Evolutionary conservation across 64 coral and sea anemone genomes (phyloP).

Genomic region (Anthopleura sola): DNA sequence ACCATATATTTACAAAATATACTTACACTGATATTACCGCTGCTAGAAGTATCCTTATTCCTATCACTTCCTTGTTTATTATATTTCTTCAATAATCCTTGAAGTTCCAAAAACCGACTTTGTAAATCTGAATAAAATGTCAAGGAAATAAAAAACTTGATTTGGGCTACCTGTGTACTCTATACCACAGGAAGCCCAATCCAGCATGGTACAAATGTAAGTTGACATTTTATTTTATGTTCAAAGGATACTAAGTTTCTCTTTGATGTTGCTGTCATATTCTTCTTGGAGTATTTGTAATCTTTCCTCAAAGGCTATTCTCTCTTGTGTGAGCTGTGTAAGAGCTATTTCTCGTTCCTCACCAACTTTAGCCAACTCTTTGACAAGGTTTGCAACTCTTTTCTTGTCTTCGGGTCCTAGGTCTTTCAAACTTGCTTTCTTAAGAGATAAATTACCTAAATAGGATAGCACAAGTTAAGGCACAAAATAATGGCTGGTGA

Average conservation of each 20-base stretch:
- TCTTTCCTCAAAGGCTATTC: slow-evolving; percentile 88
- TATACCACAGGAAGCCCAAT: not conserved
- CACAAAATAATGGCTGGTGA: slow-evolving; percentile 19
- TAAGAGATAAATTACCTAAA: not conserved
- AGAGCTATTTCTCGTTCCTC: slow-evolving; percentile 82
- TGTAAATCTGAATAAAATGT: slow-evolving; percentile 39
- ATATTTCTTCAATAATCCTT: slow-evolving; percentile 47
- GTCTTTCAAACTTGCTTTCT: slow-evolving; percentile 69
- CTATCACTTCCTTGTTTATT: slow-evolving; percentile 9
- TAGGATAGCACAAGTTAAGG: not conserved
- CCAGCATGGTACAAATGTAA: not conserved
- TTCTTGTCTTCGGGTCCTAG: slow-evolving; percentile 89
- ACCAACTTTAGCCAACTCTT: slow-evolving; percentile 88
- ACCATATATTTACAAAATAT: not conserved
- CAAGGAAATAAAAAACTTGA: not conserved
- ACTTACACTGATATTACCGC: not conserved
- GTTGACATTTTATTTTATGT: not conserved
- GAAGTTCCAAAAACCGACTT: slow-evolving; percentile 59
- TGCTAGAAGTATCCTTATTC: not conserved
- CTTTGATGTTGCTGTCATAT: slow-evolving; percentile 73
- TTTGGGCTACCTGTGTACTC: not conserved
- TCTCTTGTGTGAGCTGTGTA: slow-evolving; percentile 69
- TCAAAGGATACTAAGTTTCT: slow-evolving; percentile 74
- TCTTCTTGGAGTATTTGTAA: slow-evolving; percentile 88
- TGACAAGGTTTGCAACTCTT: slow-evolving; percentile 91